Base-by-base conservation (phyloP, 1,140 invertebrate genomes). In the Octopus bimaculoides region DNA sequence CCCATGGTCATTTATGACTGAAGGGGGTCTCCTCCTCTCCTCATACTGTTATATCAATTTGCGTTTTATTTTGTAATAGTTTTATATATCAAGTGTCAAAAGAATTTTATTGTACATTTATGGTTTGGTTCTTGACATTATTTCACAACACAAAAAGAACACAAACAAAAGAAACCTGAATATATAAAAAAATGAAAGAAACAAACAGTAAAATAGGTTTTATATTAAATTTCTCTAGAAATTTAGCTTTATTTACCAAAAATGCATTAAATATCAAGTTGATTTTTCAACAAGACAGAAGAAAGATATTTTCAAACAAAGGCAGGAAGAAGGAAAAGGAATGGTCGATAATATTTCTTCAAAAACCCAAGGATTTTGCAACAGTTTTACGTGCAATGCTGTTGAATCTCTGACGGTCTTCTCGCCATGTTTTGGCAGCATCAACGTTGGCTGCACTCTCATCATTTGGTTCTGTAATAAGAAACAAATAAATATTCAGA, bases 391-490 rank as follows among this genome's bases (percentile, higher is more conserved):
- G 94, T 12, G 98, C 97, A 85, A 98, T 98, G 89, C 92, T 94
- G 84, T 99, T 96, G 90, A 99, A 99, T 90, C 98, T 95, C 41
- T 94, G 92, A 55, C 97, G 91, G 89, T 99, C 94, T 88, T 99
- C 98, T 80, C 98, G 91, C 97, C 97, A 99, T 95, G 99, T 99
- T 92, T 99, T 99, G 0, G 98, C 98, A 7, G 98, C 98, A 91
- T 99, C 98, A 0, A 99, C 98, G 92, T 99, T 99, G 1, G 98
- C 98, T 53, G 98, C 97, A 91, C 97, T 99, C 90, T 99, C 98
- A 89, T 99, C 98, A 91, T 99, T 99, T 5, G 98, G 98, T 90
- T 99, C 98, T 95, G 87, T 14, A 91, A 91, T 80, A 81, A 84
- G 80, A 79, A 56, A 12, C 76, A 73, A 61, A 78, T 75, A 54